Percentiles rank a stretch among this genome's conserved stretches.
These are phyloP conservation scores for Pedicia rivosa DNA, from an alignment of 2,888 invertebrate genomes.

Conservation along the genomic window DNA sequence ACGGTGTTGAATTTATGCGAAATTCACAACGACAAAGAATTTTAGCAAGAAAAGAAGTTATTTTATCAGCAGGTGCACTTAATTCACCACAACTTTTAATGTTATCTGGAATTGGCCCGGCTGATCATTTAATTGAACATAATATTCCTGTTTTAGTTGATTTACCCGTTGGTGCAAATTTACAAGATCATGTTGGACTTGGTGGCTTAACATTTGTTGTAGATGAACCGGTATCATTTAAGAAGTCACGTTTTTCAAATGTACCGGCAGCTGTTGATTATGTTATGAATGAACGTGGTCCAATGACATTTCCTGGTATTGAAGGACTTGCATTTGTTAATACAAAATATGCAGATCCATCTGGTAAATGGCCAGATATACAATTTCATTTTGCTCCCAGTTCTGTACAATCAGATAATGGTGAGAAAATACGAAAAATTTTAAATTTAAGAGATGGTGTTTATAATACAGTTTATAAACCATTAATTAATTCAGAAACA, in stretches of 20 bases:
- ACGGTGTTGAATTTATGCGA: slow-evolving; percentile 57
- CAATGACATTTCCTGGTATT: slow-evolving; percentile 68
- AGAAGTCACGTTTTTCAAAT: slow-evolving; percentile 59
- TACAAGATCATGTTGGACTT: slow-evolving; percentile 78
- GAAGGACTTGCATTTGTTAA: slow-evolving; percentile 80
- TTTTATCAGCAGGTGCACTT: slow-evolving; percentile 76
- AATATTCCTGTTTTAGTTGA: slow-evolving; percentile 59
- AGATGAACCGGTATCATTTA: slow-evolving; percentile 64
- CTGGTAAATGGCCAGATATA: slow-evolving; percentile 66
- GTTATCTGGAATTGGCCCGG: slow-evolving; percentile 78
- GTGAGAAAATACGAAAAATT: slow-evolving; percentile 62
- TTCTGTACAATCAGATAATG: slow-evolving; percentile 68
- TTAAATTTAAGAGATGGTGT: slow-evolving; percentile 61
- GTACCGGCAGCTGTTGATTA: slow-evolving; percentile 66
- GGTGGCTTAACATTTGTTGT: slow-evolving; percentile 73
- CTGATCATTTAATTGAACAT: slow-evolving; percentile 52
- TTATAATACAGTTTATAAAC: slow-evolving; percentile 74
- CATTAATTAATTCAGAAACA: slow-evolving; percentile 58
- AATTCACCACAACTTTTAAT: slow-evolving; percentile 80
- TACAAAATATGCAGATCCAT: slow-evolving; percentile 66
- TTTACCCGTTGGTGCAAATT: slow-evolving; percentile 63
- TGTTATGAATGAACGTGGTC: slow-evolving; percentile 63
- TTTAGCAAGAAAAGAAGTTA: slow-evolving; percentile 61
- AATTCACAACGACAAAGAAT: slow-evolving; percentile 47
- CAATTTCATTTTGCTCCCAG: slow-evolving; percentile 79